A percentile compares a stretch with the other conserved stretches of the same genome.
phyloP scores from a whole-genome alignment of 2,888 invertebrate genomes.

The Metacarcinus magister region DNA sequence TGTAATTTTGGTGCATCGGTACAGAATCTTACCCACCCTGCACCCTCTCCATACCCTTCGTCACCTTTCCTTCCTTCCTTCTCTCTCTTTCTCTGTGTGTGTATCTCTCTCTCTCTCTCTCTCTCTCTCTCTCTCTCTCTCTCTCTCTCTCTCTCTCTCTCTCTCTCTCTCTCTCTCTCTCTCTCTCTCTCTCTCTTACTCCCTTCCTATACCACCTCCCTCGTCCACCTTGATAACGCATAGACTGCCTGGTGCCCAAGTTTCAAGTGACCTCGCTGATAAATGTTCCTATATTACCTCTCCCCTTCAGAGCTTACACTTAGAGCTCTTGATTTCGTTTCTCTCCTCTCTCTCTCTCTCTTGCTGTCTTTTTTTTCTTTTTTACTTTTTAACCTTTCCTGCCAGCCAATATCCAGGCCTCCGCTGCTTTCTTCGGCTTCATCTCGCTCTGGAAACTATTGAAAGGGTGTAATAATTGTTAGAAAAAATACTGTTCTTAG shows the following conservation, averaged over 20 bases:
- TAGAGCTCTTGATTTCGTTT: not conserved
- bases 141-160: not conserved
- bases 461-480: not conserved
- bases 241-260: not conserved
- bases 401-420: not conserved
- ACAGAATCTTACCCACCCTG: constrained; percentile 42
- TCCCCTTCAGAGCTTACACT: not conserved
- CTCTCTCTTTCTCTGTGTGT: not conserved
- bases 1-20: constrained; percentile 43
- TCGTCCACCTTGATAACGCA: not conserved
- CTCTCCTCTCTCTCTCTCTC: too few species aligned
- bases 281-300: not conserved
- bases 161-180: not conserved
- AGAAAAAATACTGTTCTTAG: not conserved
- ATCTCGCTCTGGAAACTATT: not conserved
- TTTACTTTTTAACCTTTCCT: not conserved
- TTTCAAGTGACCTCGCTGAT: not conserved
- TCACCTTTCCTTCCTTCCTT: not conserved
- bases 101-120: not conserved
- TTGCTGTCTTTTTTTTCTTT: not conserved
- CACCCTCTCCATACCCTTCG: constrained; percentile 33
- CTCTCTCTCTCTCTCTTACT: not conserved
- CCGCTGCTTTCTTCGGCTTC: not conserved
- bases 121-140: not conserved
- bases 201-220: not conserved